Base-by-base conservation (phyloP, 2,797 vertebrate genomes). In the Trachops cirrhosus region DNA sequence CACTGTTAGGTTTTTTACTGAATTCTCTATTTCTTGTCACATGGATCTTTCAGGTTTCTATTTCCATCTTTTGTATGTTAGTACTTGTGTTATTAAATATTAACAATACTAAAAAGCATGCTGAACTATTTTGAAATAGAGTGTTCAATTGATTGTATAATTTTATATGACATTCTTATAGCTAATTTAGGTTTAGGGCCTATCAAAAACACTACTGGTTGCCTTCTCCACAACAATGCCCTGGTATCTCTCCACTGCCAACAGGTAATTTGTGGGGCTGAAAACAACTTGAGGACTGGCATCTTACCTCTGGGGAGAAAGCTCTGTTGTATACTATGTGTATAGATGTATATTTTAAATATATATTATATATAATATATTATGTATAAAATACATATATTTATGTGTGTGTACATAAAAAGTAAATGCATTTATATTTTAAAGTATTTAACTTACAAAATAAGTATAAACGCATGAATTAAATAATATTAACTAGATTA, bases 101-200 rank as follows among this genome's bases (percentile, higher is more conserved):
- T 80, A 85, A 59, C 1, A 11, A 12, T 80, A 68, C 41, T 67
- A 22, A 85, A 89, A 77, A 86, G 7, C 3, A 52, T 68, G 16
- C 24, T 24, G 7, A 94, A 64, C 7, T 59, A 14, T 86, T 92
- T 79, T 44, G 71, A 94, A 92, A 62, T 68, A 34, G 54, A 68
- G 29, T 34, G 89, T 94, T 91, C 18, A 39, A 64, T 96, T 86
- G 80, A 34, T 86, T 89, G 95, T 57, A 46, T 64, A 57, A 62
- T 67, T 34, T n/a, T 86, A 50, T 5, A 68, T 80, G n/a, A 4
- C 57, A 48, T 92, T 92, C 32, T 18, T 24, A 54, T 4, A 77
- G 44, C 59, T 95, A 74, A 83, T 52, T 92, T 18, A 79, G 68
- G 88, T 79, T 93, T 88, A 89, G 44, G 48, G 6, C 24, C 57